Evolutionary conservation across 2,113 vertebrate species (phyloP).

Genomic region (Istiophorus platypterus): DNA sequence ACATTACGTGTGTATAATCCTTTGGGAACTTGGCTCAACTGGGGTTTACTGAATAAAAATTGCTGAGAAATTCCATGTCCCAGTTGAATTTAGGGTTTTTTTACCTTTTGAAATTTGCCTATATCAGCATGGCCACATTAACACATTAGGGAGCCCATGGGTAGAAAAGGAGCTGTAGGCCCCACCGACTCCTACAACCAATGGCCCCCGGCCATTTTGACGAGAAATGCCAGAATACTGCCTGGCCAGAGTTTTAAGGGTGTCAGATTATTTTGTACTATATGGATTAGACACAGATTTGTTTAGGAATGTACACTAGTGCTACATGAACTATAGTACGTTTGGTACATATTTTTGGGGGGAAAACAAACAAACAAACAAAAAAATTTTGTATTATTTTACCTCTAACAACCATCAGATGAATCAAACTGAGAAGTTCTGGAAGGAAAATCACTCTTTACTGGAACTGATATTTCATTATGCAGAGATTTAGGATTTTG

Average conservation of each 20-base stretch:
- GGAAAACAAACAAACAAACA: too few relatives aligned
- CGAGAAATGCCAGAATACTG: neutral
- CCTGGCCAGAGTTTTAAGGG: too few relatives aligned
- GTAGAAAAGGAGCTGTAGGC: neutral
- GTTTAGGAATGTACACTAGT: too few relatives aligned
- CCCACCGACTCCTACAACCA: neutral
- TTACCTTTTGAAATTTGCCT: neutral
- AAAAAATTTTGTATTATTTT: too few relatives aligned
- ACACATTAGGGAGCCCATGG: neutral
- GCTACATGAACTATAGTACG: too few relatives aligned
- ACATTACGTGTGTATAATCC: conserved; percentile 30
- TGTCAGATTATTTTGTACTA: neutral
- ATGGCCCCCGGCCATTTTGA: neutral
- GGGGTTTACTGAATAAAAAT: conserved; percentile 12
- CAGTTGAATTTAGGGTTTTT: neutral
- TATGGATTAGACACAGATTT: neutral
- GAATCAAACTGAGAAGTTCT: too few relatives aligned
- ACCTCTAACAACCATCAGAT: too few relatives aligned
- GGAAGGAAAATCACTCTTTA: too few relatives aligned
- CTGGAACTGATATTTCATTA: neutral
- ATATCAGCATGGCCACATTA: neutral
- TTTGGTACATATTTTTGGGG: too few relatives aligned
- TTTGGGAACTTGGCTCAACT: conserved; percentile 43
- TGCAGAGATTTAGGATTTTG: neutral
- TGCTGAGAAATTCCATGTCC: neutral